Evolutionary conservation across 2,888 invertebrate species (phyloP), one percentile per base, ranked within the genome.

Genomic region (Pardosa pseudoannulata): DNA sequence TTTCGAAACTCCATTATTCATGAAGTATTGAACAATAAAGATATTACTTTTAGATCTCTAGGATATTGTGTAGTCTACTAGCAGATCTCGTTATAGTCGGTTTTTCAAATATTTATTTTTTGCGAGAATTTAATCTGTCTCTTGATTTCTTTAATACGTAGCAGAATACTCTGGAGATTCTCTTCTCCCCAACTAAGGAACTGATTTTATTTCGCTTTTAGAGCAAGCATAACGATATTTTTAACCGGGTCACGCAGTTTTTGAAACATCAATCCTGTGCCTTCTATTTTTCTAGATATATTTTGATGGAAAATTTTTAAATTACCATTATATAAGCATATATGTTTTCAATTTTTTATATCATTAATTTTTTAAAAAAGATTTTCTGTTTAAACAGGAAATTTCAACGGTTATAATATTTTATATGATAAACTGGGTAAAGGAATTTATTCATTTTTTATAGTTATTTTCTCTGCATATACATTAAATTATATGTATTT

Each of bases 91-190:
- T 46, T 46, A 13, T 46, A 46, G 9, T 46, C 16, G 16, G 41
- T 46, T 46, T 46, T 16, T 46, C 41, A 46, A 46, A 46, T 46
- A 46, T 46, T 46, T 46, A 46, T 46, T 46, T 46, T 46, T 46
- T 11, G 41, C 9, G 41, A 46, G 41, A 46, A 46, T 46, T 46
- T 46, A 46, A 46, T 46, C 41, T 46, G 41, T 13, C 16, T 16
- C 41, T 6, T 46, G 41, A 16, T 46, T 46, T 46, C 11, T 36
- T 13, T 46, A 16, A 16, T 16, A 46, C 16, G 1, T 16, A 46
- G 16, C 2, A 13, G 41, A 46, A 46, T 46, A 46, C 41, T 16
- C 41, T 16, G 41, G 41, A 46, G 41, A 46, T 9, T 11, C 9
- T 46, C 1, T 46, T 2, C 16, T 16, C 9, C 9, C 1, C 2